Evolutionary conservation across 2,888 invertebrate species (phyloP), one percentile per base, ranked within the genome.

Genomic region (Drosophila affinis): DNA sequence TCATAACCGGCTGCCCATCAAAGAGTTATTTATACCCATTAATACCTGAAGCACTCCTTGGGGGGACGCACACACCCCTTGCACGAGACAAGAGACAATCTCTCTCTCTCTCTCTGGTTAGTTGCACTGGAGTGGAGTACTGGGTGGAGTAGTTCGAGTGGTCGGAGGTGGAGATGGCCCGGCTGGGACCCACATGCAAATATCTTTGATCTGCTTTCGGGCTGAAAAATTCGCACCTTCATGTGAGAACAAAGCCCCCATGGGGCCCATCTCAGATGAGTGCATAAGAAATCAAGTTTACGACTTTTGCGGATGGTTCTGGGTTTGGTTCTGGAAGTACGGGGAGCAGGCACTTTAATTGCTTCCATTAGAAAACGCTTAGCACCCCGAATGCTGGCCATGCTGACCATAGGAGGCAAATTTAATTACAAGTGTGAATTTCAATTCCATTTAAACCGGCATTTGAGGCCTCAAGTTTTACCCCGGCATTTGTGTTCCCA

Each of bases 341-440:
- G 48, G 58, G 54, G 53, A 68, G 68, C 64, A 39, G 60, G 14
- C 46, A 34, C 54, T 80, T 87, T 86, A 86, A 87, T 86, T 79
- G 83, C 75, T 65, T 61, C 76, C 86, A 86, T 88, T 87, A 86
- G 81, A 87, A 83, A 79, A 55, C 76, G 78, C 75, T 85, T 87
- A 76, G 72, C 81, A 62, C 56, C 58, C 62, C 56, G 64, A 78
- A 59, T 56, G 71, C 58, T 51, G 62, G 48, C 58, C 53, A 21
- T 56, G 71, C 58, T 48, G 62, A 49, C 58, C 53, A 21, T 62
- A 72, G 68, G 64, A 24, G 53, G 54, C 44, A 64, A 61, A 60
- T 49, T 54, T 59, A 39, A 7, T 14, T 39, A 44, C 55, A 72
- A 58, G 72, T 72, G 72, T 72, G 59, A 55, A 76, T 61, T 56